phyloP scores from a whole-genome alignment of 2,113 vertebrate genomes.

The Argyrosomus japonicus region DNA sequence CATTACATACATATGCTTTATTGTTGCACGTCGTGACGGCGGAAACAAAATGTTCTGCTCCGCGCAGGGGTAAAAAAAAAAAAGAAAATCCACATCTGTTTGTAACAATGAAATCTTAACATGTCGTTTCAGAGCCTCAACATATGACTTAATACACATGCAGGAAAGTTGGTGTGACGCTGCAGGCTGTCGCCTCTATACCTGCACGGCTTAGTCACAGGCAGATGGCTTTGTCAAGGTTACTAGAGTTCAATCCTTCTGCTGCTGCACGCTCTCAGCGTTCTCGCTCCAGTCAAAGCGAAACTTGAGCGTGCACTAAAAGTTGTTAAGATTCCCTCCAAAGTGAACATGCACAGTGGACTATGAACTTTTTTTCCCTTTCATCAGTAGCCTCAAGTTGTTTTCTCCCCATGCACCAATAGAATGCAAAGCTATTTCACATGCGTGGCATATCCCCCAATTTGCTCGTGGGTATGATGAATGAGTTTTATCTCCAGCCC shows the following conservation, averaged over 20 bases:
- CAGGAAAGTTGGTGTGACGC: background rate
- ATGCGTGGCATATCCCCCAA: constrained; percentile 28
- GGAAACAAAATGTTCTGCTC: constrained; percentile 38
- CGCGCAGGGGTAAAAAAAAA: background rate
- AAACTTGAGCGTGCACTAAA: background rate
- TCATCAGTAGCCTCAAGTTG: constrained; percentile 2
- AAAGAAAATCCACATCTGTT: background rate
- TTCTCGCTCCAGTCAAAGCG: background rate
- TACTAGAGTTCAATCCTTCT: constrained; percentile 82
- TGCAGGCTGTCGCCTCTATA: constrained; percentile 7
- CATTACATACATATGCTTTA: background rate
- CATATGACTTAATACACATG: background rate
- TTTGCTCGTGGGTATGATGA: constrained; percentile 30
- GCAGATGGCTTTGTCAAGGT: constrained; percentile 67
- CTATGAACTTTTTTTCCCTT: background rate
- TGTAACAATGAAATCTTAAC: background rate
- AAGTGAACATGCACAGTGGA: background rate
- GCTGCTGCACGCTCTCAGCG: background rate
- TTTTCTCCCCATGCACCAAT: background rate
- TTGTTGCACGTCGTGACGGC: background rate
- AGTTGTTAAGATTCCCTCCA: background rate
- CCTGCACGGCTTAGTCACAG: constrained; percentile 37
- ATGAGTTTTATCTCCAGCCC: constrained; percentile 54
- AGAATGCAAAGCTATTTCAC: constrained; percentile 16
- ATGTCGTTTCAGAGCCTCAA: rapidly evolving